These are phyloP conservation scores for Tribolium madens DNA, from an alignment of 1,140 invertebrate genomes.

Conservation along the genomic window DNA sequence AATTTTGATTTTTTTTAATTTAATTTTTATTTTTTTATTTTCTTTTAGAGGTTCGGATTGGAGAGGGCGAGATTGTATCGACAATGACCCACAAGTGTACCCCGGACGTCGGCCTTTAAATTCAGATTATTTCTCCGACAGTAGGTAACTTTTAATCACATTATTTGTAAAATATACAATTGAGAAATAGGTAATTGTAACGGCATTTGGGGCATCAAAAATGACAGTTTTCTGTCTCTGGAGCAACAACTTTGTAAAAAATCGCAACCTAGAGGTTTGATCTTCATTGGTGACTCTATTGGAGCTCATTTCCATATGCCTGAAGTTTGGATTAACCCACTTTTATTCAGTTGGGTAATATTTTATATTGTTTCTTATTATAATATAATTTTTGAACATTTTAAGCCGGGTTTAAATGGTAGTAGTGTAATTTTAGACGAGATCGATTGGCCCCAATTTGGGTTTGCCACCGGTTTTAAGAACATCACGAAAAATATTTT, in stretches of 20 bases:
- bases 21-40: neutral
- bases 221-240: neutral
- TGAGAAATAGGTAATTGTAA: constrained; percentile 3
- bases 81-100: neutral
- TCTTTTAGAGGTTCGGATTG: neutral
- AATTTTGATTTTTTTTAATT: too few species aligned
- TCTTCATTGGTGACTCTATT: constrained; percentile 19
- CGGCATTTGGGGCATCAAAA: constrained; percentile 2
- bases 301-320: constrained; percentile 29
- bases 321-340: constrained; percentile 21
- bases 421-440: constrained; percentile 65
- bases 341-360: neutral
- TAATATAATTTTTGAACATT: neutral
- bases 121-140: neutral
- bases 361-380: constrained; percentile 12
- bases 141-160: neutral
- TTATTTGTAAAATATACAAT: neutral
- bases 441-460: constrained; percentile 70
- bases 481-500: constrained; percentile 49
- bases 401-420: constrained; percentile 23
- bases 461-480: constrained; percentile 66
- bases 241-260: constrained; percentile 5
- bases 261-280: neutral
- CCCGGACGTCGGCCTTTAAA: neutral
- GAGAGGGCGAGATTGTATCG: neutral